Percentiles rank a stretch among this genome's conserved stretches.
Evolutionary conservation across 1,140 invertebrate genomes (phyloP).

Genomic region (Papilio glaucus): DNA sequence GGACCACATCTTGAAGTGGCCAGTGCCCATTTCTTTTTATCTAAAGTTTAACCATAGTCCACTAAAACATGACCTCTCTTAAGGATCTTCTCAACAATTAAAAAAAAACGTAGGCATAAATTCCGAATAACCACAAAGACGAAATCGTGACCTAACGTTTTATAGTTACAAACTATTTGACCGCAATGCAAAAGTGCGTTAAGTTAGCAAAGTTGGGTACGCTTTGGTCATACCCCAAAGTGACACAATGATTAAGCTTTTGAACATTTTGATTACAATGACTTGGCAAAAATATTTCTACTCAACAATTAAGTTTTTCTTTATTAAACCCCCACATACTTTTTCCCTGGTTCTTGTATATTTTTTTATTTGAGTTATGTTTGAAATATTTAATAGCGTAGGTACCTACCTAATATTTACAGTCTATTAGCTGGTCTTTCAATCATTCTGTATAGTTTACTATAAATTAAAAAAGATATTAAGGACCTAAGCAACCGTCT

Average conservation of each 20-base stretch:
- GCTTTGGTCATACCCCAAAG: constrained; percentile 6
- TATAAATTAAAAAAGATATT: too few species aligned
- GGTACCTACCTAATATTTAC: too few species aligned
- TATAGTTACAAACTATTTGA: constrained; percentile 28
- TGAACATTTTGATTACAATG: constrained; percentile 18
- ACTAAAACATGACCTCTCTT: too few species aligned
- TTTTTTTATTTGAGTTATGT: too few species aligned
- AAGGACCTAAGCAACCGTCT: constrained; percentile 31
- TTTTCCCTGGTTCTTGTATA: too few species aligned
- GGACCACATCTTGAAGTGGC: too few species aligned
- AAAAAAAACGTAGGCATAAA: not conserved
- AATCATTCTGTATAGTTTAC: too few species aligned
- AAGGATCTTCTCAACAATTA: too few species aligned
- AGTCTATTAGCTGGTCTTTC: too few species aligned
- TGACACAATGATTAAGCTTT: not conserved
- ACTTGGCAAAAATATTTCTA: constrained; percentile 4
- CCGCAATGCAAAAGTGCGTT: not conserved
- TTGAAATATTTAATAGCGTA: too few species aligned
- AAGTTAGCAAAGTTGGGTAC: not conserved
- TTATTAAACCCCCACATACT: not conserved
- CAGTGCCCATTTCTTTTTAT: too few species aligned
- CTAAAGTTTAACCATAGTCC: too few species aligned
- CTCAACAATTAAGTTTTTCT: not conserved
- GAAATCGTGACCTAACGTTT: constrained; percentile 41
- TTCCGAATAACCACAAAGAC: constrained; percentile 40